Conservation (phyloP, 2,113 vertebrate species). For the Balaeniceps rex region DNA sequence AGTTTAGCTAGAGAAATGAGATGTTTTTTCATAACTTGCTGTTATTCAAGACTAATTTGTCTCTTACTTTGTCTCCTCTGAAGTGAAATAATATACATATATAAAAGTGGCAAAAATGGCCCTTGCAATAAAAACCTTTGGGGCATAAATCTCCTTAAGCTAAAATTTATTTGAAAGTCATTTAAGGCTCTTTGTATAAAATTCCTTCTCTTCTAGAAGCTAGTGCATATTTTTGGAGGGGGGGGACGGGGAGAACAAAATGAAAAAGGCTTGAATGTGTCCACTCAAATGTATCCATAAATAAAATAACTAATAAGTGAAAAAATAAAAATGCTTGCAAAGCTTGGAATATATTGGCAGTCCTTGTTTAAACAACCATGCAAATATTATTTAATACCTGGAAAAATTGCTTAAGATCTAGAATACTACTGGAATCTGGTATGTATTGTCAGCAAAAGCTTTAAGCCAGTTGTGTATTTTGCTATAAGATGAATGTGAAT, state of each 20-base stretch:
- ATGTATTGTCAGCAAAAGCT: background rate
- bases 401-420: background rate
- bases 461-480: background rate
- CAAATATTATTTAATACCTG: background rate
- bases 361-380: background rate
- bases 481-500: background rate
- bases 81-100: background rate
- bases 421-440: background rate
- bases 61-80: background rate
- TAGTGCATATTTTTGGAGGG: background rate
- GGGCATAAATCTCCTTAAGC: background rate
- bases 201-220: background rate
- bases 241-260: accelerated
- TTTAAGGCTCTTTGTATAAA: background rate
- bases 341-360: background rate
- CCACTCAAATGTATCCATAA: background rate
- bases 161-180: background rate
- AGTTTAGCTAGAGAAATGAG: background rate
- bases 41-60: background rate
- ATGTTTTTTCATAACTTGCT: background rate
- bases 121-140: background rate
- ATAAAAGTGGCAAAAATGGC: background rate
- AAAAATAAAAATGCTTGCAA: background rate
- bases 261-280: background rate
- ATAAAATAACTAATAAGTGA: background rate